Evolutionary conservation across 2,888 invertebrate species (phyloP).

Genomic region (Abscondita cerata): DNA sequence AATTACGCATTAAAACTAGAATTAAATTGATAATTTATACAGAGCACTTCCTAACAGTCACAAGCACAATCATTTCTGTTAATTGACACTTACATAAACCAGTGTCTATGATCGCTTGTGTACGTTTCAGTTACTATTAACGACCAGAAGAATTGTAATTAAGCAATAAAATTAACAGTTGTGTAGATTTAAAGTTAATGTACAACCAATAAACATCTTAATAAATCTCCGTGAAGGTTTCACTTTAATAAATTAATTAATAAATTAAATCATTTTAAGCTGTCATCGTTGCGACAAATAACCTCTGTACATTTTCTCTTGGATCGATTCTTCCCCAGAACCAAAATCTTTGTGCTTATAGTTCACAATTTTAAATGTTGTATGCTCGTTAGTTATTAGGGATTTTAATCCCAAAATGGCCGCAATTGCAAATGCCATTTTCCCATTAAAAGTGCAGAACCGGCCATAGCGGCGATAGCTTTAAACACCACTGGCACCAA

Average conservation of each 20-base stretch:
- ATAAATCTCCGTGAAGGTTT: no score
- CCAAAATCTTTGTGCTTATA: constrained; percentile 68
- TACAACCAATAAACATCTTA: no score
- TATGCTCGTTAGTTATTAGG: constrained; percentile 73
- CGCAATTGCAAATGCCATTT: constrained; percentile 81
- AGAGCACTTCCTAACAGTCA: no score
- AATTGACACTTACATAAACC: no score
- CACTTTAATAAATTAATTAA: not conserved
- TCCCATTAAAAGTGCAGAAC: constrained; percentile 81
- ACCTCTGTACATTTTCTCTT: constrained; percentile 69
- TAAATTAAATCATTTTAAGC: not conserved
- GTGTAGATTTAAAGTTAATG: no score
- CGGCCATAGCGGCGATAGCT: constrained; percentile 77
- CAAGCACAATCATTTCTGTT: no score
- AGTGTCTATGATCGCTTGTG: no score
- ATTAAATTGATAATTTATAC: no score
- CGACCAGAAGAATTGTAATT: no score
- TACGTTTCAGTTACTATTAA: no score
- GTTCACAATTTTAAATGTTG: constrained; percentile 85
- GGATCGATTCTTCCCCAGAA: constrained; percentile 57
- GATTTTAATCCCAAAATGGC: constrained; percentile 84
- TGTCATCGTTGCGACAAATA: constrained; percentile 47
- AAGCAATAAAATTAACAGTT: no score
- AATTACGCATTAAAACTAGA: no score
- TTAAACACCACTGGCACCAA: constrained; percentile 78